Evolutionary conservation across 2,888 invertebrate species (phyloP).

Genomic region (Clanis bilineata): DNA sequence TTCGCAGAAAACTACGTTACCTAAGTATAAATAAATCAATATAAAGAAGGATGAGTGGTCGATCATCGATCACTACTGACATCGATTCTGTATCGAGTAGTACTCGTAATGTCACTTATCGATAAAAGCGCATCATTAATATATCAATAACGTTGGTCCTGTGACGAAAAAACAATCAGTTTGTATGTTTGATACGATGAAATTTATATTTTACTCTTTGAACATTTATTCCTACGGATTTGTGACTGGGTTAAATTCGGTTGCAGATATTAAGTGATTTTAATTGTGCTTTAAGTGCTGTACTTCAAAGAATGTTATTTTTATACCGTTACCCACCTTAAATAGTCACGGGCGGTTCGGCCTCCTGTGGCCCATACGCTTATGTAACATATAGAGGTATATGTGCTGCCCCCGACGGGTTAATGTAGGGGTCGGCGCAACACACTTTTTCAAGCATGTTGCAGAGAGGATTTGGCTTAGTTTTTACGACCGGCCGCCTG

Average conservation of each 20-base stretch:
- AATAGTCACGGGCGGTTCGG: too few species aligned
- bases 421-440: too few species aligned
- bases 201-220: neutral
- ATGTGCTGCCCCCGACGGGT: too few species aligned
- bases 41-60: slow-evolving; percentile 1
- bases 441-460: too few species aligned
- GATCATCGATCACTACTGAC: neutral
- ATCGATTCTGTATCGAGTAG: slow-evolving; percentile 10
- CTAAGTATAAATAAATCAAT: slow-evolving; percentile 5
- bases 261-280: too few species aligned
- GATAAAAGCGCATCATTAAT: slow-evolving; percentile 48
- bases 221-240: neutral
- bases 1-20: neutral
- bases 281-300: too few species aligned
- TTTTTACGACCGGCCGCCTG: too few species aligned
- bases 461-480: too few species aligned
- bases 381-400: too few species aligned
- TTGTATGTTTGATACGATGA: slow-evolving; percentile 15
- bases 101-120: slow-evolving; percentile 49
- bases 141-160: slow-evolving; percentile 28
- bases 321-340: too few species aligned
- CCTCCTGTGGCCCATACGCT: too few species aligned
- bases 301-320: too few species aligned
- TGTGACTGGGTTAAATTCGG: neutral
- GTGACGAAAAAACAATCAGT: slow-evolving; percentile 23